phyloP scores from a whole-genome alignment of 2,797 vertebrate species.

The Sebastes itinus region DNA sequence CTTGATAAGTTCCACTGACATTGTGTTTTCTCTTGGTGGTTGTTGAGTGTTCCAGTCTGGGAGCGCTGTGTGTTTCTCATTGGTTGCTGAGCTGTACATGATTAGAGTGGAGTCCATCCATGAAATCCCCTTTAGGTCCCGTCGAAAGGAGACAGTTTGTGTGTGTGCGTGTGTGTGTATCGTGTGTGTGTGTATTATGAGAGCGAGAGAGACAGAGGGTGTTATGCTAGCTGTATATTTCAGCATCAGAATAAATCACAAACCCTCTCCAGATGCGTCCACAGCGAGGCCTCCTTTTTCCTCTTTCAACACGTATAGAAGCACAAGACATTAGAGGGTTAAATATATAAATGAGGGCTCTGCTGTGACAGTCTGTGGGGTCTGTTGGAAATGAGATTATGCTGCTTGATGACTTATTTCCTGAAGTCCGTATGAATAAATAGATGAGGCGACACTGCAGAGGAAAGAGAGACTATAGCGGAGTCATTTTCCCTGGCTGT shows the following conservation, averaged over 20 bases:
- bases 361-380: conserved; percentile 35
- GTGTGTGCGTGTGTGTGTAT: conserved; percentile 52
- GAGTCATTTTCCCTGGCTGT: conserved; percentile 16
- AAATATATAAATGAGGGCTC: conserved; percentile 42
- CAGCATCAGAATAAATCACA: conserved; percentile 69
- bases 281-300: conserved; percentile 26
- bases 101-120: conserved; percentile 80
- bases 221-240: conserved; percentile 60
- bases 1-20: conserved; percentile 80
- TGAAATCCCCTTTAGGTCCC: conserved; percentile 78
- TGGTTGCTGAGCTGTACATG: conserved; percentile 76
- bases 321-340: conserved; percentile 33
- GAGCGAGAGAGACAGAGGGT: conserved; percentile 45
- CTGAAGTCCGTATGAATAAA: conserved; percentile 69
- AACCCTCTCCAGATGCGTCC: conserved; percentile 60
- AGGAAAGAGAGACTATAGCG: conserved; percentile 18
- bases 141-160: conserved; percentile 55
- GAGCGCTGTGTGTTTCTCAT: conserved; percentile 73
- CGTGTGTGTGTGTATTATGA: conserved; percentile 62
- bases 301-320: conserved; percentile 28
- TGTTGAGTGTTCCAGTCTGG: conserved; percentile 76
- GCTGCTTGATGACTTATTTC: conserved; percentile 72
- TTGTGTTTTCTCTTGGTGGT: conserved; percentile 81
- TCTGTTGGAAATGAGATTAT: conserved; percentile 70
- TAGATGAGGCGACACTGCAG: conserved; percentile 35